A percentile compares a stretch with the other conserved stretches of the same genome.
Evolutionary conservation across 2,113 vertebrate genomes (phyloP).

Genomic region (Taurulus bubalis): DNA sequence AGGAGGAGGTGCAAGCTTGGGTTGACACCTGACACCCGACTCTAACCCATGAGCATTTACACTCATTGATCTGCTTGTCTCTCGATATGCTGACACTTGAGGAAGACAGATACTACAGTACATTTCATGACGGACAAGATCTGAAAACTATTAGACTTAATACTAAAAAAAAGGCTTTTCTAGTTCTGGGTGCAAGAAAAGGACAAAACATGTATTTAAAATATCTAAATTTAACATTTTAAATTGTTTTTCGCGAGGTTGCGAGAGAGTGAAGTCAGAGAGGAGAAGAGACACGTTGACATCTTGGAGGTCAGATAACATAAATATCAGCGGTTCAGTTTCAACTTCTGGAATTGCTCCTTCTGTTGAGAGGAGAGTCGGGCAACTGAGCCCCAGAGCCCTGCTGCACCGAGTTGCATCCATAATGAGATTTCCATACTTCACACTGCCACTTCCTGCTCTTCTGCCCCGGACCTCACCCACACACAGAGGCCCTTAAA

Average conservation of each 20-base stretch:
- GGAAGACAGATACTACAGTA: not conserved
- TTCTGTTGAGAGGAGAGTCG: slow-evolving; percentile 22
- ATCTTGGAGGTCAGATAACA: not conserved
- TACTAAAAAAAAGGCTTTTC: not conserved
- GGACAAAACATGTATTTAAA: not conserved
- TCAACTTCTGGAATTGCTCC: slow-evolving; percentile 40
- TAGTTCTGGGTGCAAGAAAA: not conserved
- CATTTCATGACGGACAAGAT: not conserved
- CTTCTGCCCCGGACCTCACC: slow-evolving; percentile 16
- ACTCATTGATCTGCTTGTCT: not conserved
- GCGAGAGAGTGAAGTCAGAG: not conserved
- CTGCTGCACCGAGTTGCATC: slow-evolving; percentile 11
- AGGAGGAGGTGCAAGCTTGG: not conserved
- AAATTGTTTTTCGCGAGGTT: not conserved
- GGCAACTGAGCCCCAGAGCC: slow-evolving; percentile 32
- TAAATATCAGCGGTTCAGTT: slow-evolving; percentile 39
- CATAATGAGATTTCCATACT: slow-evolving; percentile 57
- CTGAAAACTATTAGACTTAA: not conserved
- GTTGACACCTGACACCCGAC: not conserved
- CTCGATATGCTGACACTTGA: slow-evolving; percentile 2
- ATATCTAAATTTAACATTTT: not conserved
- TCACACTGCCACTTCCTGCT: slow-evolving; percentile 54
- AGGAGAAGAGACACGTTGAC: not conserved
- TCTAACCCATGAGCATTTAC: not conserved
- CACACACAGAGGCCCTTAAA: slow-evolving; percentile 38